A percentile compares a stretch with the other conserved stretches of the same genome.
phyloP scores from a whole-genome alignment of 2,888 invertebrate genomes.

The Biston betularia region DNA sequence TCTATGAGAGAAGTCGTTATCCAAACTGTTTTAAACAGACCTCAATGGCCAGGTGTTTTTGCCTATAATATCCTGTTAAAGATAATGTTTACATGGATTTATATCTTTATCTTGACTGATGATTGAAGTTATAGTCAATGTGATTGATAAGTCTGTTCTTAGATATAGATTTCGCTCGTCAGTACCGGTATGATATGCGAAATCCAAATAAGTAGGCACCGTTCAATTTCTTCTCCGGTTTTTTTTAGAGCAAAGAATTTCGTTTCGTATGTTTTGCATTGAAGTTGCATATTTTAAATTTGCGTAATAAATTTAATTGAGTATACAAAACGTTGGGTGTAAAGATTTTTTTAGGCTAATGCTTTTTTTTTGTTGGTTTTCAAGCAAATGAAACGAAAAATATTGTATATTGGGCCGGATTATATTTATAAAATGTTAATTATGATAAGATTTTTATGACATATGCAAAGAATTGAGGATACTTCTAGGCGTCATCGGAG shows the following conservation, averaged over 20 bases:
- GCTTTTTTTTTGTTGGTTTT: neutral
- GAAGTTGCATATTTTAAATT: neutral
- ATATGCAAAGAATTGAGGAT: constrained; percentile 40
- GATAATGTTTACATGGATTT: neutral
- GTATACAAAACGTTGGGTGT: neutral
- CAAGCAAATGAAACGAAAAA: neutral
- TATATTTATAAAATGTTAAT: constrained; percentile 22
- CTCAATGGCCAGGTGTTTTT: neutral
- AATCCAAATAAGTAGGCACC: neutral
- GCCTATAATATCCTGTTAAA: neutral
- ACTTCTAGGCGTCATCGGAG: constrained; percentile 54
- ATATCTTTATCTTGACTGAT: constrained; percentile 4
- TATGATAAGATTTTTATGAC: constrained; percentile 46
- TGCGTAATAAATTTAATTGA: neutral
- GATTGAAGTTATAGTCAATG: neutral
- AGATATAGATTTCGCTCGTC: neutral
- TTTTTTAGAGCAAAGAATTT: constrained; percentile 9
- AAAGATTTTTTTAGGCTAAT: neutral
- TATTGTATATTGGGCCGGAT: constrained; percentile 16
- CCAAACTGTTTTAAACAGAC: neutral
- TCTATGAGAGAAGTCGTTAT: constrained; percentile 1
- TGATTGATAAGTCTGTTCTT: neutral
- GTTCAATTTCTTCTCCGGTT: constrained; percentile 19
- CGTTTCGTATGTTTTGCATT: neutral
- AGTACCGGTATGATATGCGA: constrained; percentile 18